phyloP scores from a whole-genome alignment of 2,888 invertebrate genomes.

The Amiota minor region DNA sequence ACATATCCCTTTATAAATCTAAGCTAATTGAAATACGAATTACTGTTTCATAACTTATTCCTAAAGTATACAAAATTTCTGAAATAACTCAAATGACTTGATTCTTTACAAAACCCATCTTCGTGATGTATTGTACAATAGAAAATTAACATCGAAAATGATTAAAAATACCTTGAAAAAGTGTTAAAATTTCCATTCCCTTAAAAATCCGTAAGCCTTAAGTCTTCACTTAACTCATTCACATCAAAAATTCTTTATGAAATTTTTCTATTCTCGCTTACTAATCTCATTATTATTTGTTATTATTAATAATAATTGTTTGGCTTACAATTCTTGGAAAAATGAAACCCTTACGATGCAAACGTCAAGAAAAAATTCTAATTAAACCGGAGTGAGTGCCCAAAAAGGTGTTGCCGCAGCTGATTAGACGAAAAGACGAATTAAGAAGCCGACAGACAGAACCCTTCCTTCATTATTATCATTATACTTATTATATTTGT shows the following conservation, averaged over 20 bases:
- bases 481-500: background rate
- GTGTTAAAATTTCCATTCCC: too few relatives aligned
- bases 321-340: conserved; percentile 5
- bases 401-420: conserved; percentile 25
- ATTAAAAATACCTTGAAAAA: too few relatives aligned
- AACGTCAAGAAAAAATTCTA: conserved; percentile 6
- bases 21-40: too few relatives aligned
- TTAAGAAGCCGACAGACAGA: conserved; percentile 3
- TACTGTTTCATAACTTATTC: too few relatives aligned
- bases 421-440: conserved; percentile 13
- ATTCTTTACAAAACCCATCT: too few relatives aligned
- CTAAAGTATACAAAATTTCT: too few relatives aligned
- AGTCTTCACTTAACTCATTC: too few relatives aligned
- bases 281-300: conserved; percentile 7
- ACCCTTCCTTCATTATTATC: conserved; percentile 18
- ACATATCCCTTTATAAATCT: too few relatives aligned
- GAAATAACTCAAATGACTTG: too few relatives aligned
- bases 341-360: background rate
- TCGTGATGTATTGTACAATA: too few relatives aligned
- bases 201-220: too few relatives aligned
- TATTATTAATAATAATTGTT: conserved; percentile 11
- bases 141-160: too few relatives aligned
- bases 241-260: background rate
- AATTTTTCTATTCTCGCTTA: background rate
- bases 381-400: conserved; percentile 16